phyloP scores from a whole-genome alignment of 1,140 invertebrate genomes.

The Heliconius congener region DNA sequence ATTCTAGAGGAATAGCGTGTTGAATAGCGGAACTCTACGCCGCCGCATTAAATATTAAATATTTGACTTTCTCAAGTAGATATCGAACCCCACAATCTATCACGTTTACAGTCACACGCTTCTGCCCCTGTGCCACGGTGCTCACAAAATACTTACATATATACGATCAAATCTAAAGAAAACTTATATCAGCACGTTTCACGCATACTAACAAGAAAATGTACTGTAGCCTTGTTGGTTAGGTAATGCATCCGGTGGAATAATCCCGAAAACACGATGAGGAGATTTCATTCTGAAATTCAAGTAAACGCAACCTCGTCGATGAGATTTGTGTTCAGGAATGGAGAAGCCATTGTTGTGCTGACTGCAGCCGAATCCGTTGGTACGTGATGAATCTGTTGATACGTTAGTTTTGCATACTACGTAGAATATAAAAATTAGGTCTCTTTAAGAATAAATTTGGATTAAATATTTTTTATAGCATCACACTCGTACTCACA shows the following conservation, averaged over 20 bases:
- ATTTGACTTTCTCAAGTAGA: no score
- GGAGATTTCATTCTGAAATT: slow-evolving; percentile 51
- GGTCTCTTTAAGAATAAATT: neutral
- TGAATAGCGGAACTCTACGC: no score
- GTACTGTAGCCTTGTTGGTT: slow-evolving; percentile 14
- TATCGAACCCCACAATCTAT: no score
- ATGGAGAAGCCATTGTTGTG: slow-evolving; percentile 60
- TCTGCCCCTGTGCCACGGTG: no score
- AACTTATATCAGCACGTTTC: neutral
- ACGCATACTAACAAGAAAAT: slow-evolving; percentile 20
- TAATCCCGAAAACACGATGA: slow-evolving; percentile 62
- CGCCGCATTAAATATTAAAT: no score
- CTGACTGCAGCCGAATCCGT: slow-evolving; percentile 41
- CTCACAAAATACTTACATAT: no score
- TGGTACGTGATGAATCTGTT: slow-evolving; percentile 36
- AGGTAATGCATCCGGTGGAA: slow-evolving; percentile 44
- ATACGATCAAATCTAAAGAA: neutral
- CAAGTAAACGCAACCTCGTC: slow-evolving; percentile 50
- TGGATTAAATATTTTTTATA: neutral
- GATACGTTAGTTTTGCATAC: slow-evolving; percentile 18
- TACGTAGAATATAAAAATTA: neutral
- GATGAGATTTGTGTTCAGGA: slow-evolving; percentile 62
- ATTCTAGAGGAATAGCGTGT: no score
- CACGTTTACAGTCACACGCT: no score
- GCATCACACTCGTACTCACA: no score